phyloP scores from a whole-genome alignment of 2,113 vertebrate species.

The Paedocypris sp. region DNA sequence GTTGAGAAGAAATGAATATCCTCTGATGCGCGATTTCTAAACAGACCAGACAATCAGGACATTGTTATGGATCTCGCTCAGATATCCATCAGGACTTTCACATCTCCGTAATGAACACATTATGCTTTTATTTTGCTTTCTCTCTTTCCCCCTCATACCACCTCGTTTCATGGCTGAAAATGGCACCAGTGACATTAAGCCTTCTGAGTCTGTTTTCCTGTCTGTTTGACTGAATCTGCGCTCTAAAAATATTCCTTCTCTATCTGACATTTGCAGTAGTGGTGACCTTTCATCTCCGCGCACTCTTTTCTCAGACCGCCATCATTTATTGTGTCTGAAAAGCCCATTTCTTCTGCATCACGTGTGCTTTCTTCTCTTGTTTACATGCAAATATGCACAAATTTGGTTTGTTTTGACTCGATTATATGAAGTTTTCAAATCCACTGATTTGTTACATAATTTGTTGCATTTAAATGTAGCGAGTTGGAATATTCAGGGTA shows the following conservation, averaged over 20 bases:
- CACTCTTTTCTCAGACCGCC: not conserved
- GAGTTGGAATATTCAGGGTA: no score
- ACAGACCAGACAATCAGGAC: not conserved
- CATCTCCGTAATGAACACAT: not conserved
- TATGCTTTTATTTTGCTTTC: no score
- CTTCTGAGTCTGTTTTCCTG: not conserved
- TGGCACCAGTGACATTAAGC: not conserved
- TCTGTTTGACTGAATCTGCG: not conserved
- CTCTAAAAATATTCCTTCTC: not conserved
- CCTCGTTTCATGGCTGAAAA: not conserved
- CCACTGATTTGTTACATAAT: no score
- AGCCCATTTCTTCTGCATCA: constrained; percentile 1
- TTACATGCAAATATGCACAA: not conserved
- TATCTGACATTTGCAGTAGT: constrained; percentile 15
- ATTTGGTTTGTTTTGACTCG: no score
- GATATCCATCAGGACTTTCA: not conserved
- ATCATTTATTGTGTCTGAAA: not conserved
- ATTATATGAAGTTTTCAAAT: no score
- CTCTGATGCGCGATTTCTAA: not conserved
- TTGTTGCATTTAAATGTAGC: no score
- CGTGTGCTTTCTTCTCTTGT: not conserved
- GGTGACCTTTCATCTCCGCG: constrained; percentile 14
- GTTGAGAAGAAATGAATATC: not conserved
- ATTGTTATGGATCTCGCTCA: not conserved
- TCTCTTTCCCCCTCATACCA: not conserved